Base-by-base conservation (phyloP, 1,140 invertebrate species). In the Hyles euphorbiae region DNA sequence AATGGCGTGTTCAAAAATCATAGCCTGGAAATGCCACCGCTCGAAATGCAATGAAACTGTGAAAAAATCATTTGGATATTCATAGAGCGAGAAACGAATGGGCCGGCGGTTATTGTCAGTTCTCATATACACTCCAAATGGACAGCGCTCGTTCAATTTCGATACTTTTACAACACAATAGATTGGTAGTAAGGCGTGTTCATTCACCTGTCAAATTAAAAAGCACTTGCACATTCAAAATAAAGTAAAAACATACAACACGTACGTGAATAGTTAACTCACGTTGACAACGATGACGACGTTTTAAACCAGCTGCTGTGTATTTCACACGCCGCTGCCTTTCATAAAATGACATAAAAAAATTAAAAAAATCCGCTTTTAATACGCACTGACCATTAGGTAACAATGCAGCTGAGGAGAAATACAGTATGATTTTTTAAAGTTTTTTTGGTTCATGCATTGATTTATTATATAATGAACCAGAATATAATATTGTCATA, bases 131-230 rank as follows among this genome's bases (percentile, higher is more conserved):
- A 61, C 50, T 70, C 78, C 72, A 83, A 88, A 86, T 85, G 83
- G 85, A 85, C 80, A 76, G 72, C 72, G 73, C 65, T 67, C 76
- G 76, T 82, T 80, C 83, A 85, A 86, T 86, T 86, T 83, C 79
- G 82, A 88, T 88, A 88, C 85, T 86, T 83, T 84, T 71, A 73
- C 81, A 81, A 84, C 72, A 88, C 85, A 88, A 88, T 88, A 76
- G 83, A 70, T 64, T 71, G 67, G 69, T 40, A 75, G 77, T 77
- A 88, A 85, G 85, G 83, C 82, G 81, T 83, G 83, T 68, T 77
- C 85, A 68, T 65, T 84, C 82, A 86, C 81, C 85, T 86, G 81
- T 83, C 81, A 86, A 88, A 88, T 88, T 88, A 88, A 88, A 81
- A 88, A 83, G 74, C 78, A 79, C 83, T 80, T 78, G 70, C 74